Evolutionary conservation across 2,888 invertebrate genomes (phyloP), one percentile per base, ranked within the genome.

Genomic region (Watsonalla binaria): DNA sequence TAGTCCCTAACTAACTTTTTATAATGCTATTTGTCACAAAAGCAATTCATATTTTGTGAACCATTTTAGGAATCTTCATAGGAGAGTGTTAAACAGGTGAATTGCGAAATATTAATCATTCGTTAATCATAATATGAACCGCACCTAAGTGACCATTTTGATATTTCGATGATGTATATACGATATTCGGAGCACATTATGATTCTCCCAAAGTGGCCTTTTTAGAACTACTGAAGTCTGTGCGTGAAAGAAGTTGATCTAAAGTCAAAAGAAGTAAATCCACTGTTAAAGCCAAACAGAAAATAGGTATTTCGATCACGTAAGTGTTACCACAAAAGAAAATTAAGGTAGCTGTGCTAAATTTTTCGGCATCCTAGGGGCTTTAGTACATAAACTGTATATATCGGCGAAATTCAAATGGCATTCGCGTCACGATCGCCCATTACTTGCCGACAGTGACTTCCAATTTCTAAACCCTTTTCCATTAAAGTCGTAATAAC

Each of bases 381-480:
- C 57, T 66, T 63, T 68, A 68, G 70, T 71, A 62, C 68, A 72
- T 74, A 75, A 70, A 73, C 61, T 67, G 66, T 74, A 72, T 82
- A 80, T 84, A 81, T 82, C 79, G 76, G 62, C 68, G 61, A 82
- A 82, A 86, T 82, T 80, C 80, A 82, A 82, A 84, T 80, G 72
- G 76, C 76, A 90, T 89, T 88, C 89, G 52, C 59, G 84, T 86
- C 90, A 90, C 90, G 90, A 83, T 74, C 86, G 66, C 47, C 86
- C 86, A 86, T 90, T 90, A 89, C 89, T 90, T 82, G 84, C 83
- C 88, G 81, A 86, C 89, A 89, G 83, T 89, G 88, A 90, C 89
- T 90, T 89, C 88, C 87, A 90, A 89, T 90, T 86, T 84, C 82
- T 79, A 78, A 74, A 74, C 68, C 70, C 69, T 63, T 62, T 61